Evolutionary conservation across 2,797 vertebrate genomes (phyloP), one percentile per base, ranked within the genome.

Genomic region (Lepus townsendii): DNA sequence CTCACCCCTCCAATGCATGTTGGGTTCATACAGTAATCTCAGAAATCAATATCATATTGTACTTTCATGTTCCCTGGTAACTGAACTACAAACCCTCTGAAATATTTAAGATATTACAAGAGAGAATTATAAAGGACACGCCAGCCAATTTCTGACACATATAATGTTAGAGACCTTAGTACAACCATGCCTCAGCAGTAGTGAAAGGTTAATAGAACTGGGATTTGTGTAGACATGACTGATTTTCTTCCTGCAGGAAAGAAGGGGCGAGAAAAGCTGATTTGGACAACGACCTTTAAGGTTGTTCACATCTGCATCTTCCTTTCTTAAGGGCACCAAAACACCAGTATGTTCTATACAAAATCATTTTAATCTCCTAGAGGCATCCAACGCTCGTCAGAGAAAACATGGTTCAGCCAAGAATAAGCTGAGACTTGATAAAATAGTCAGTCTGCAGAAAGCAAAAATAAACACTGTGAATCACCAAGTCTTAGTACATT

Each of bases 141-240:
- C 79, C 77, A 96, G 54, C 69, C 95, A 80, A 69, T 92, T 97
- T 79, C 96, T 97, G 96, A 95, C 93, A 97, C 95, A 92, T 96
- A 82, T 71, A 78, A 94, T 92, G 68, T 24, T 22, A 91, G 90
- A 72, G 79, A 90, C 95, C 94, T 95, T 90, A 83, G 73, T 87
- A 84, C 35, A 93, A 88, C 66, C 72, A n/a, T 94, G 84, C 92
- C 50, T 96, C 88, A 78, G 88, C 52, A 93, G 84, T 88, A 91
- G 68, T 8, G 6, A 96, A 97, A 97, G 96, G 97, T 97, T 98
- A 97, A 98, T 97, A 72, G 88, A 96, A 97, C 63, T 97, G 91
- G 65, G 78, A 97, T 97, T 97, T 98, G 91, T 72, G 85, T 79
- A 91, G 95, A 95, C 90, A 96, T 95, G 94, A 97, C 95, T 97